Percentiles rank a stretch among this genome's conserved stretches.
Evolutionary conservation across 2,797 vertebrate genomes (phyloP).

Genomic region (Amblyraja radiata): DNA sequence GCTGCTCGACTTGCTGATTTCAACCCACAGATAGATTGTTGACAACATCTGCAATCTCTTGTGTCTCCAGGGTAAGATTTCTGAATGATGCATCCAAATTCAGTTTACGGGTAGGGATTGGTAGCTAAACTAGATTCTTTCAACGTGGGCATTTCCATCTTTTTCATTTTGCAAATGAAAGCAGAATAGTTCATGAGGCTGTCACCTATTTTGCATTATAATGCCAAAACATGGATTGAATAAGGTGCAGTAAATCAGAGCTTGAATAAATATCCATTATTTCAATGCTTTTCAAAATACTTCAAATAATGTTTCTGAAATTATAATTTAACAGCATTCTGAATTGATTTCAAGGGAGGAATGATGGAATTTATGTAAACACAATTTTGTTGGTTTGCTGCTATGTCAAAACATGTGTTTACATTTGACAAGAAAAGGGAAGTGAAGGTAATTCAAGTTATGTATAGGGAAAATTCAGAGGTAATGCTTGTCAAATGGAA

Average conservation of each 20-base stretch:
- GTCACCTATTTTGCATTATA: not conserved
- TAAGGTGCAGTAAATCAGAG: not conserved
- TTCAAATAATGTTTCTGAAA: not conserved
- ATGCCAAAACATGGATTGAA: not conserved
- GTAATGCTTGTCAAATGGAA: not conserved
- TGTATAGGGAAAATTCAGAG: not conserved
- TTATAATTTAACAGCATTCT: not conserved
- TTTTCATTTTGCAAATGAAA: not conserved
- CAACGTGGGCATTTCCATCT: not conserved
- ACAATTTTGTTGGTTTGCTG: not conserved
- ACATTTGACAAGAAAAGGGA: not conserved
- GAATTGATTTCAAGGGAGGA: not conserved
- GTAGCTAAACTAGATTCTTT: not conserved
- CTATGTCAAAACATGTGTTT: not conserved
- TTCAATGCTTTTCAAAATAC: not conserved
- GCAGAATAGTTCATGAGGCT: not conserved
- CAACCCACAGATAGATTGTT: too few relatives aligned
- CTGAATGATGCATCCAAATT: not conserved
- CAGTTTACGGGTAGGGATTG: too few relatives aligned
- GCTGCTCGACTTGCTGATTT: too few relatives aligned
- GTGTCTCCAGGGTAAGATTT: too few relatives aligned
- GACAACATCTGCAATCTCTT: too few relatives aligned
- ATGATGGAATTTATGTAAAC: not conserved
- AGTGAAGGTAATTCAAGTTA: not conserved
- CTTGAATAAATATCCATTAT: not conserved